Evolutionary conservation across 1,140 invertebrate genomes (phyloP), one percentile per base, ranked within the genome.

Genomic region (Tetranychus cinnabarinus): DNA sequence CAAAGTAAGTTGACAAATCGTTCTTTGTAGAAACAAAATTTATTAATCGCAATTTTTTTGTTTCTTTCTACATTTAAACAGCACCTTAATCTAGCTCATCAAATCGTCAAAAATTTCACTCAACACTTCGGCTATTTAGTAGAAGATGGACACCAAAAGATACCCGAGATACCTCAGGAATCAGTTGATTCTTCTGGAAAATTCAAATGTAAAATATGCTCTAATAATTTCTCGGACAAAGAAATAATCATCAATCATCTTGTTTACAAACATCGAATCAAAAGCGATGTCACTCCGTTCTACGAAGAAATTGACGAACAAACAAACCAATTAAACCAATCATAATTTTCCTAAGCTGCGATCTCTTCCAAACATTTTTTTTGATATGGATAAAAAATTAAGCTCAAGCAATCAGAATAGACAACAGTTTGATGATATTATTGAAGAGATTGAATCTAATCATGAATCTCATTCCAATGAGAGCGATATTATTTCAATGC

Each of bases 391-490:
- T 23, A 23, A 23, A 23, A 23, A 23, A 23, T 23, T 23, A 23
- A 23, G 23, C 23, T 42, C 39, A 42, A 6, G 5, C 5, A 6
- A 6, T 42, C 10, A 6, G 10, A 5, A 6, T 42, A 42, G 39
- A 37, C 47, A 50, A 23, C 47, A 61, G 7, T 46, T 56, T 13
- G 50, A 56, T 47, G 60, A 61, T 56, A 61, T 61, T 13, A 61
- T 61, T 23, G 60, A 61, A 45, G 60, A 61, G 34, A n/a, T 61
- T 34, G 60, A 61, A 35, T 55, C 48, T 31, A 56, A 45, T 15
- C 23, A 59, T 45, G 58, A 37, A 47, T 52, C 50, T 52, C 50
- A 52, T 52, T 46, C 39, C n/a, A 45, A 59, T 46, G 59, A 60
- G 15, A 35, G 31, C 8, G 34, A 46, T 37, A 62, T 46, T 39